Evolutionary conservation across 1,140 invertebrate genomes (phyloP).

Genomic region (Apolygus lucorum): DNA sequence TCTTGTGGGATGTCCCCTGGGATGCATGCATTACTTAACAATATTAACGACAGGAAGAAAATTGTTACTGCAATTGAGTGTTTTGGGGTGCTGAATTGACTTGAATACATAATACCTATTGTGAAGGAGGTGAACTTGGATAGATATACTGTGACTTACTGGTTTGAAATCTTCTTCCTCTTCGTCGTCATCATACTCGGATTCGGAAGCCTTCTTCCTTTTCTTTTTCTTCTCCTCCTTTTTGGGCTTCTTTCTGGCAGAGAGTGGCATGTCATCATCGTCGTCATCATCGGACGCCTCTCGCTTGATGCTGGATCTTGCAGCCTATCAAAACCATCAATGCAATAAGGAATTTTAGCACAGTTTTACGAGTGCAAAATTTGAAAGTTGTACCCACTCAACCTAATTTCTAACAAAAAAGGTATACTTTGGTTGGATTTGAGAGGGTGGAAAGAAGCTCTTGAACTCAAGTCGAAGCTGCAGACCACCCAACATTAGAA

Average conservation of each 20-base stretch:
- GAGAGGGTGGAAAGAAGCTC: too few species aligned
- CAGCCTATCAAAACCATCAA: too few species aligned
- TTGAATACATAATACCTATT: slow-evolving; percentile 36
- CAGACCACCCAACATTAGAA: too few species aligned
- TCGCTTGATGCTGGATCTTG: background rate
- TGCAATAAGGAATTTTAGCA: too few species aligned
- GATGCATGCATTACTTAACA: too few species aligned
- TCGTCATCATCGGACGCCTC: slow-evolving; percentile 15
- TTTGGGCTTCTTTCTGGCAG: slow-evolving; percentile 57
- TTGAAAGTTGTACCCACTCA: too few species aligned
- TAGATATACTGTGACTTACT: too few species aligned
- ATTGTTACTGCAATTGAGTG: background rate
- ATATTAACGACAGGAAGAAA: slow-evolving; percentile 21
- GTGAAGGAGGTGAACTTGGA: slow-evolving; percentile 2
- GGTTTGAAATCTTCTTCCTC: slow-evolving; percentile 43
- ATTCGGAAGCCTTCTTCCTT: slow-evolving; percentile 44
- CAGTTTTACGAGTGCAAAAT: too few species aligned
- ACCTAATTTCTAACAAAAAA: too few species aligned
- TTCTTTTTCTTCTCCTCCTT: slow-evolving; percentile 50
- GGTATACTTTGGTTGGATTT: too few species aligned
- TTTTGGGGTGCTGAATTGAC: slow-evolving; percentile 38
- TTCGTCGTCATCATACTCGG: slow-evolving; percentile 53
- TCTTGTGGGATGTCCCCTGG: too few species aligned
- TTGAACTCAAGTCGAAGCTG: too few species aligned
- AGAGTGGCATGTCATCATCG: slow-evolving; percentile 57